Conservation (phyloP, 1,140 invertebrate species). For the Asobara japonica region DNA sequence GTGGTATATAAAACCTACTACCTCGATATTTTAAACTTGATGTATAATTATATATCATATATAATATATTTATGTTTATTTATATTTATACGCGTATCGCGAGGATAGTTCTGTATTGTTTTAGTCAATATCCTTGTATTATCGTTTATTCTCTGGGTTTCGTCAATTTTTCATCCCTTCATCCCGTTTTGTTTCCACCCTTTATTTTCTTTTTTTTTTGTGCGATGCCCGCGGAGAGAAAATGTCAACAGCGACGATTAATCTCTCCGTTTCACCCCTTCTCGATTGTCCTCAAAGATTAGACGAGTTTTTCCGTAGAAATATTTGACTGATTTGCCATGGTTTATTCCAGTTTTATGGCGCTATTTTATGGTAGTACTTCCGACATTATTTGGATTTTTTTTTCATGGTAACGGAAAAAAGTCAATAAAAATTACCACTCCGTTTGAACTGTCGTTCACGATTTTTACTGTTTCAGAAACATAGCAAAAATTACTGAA, state of each 20-base stretch:
- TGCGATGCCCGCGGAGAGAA: constrained; percentile 14
- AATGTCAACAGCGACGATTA: constrained; percentile 9
- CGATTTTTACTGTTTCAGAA: no score
- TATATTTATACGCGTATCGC: constrained; percentile 19
- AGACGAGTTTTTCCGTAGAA: not conserved
- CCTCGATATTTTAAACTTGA: constrained; percentile 30
- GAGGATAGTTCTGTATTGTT: constrained; percentile 12
- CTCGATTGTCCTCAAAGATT: constrained; percentile 2
- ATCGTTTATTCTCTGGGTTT: not conserved
- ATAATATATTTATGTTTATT: constrained; percentile 15
- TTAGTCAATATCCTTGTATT: not conserved
- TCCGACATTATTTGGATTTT: not conserved
- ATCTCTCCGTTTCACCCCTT: constrained; percentile 26
- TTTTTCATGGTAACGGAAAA: not conserved
- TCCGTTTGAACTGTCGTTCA: no score
- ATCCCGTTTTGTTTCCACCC: no score
- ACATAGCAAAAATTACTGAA: no score
- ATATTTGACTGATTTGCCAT: not conserved
- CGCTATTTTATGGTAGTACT: not conserved
- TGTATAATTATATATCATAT: constrained; percentile 20
- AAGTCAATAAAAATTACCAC: no score
- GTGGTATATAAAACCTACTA: constrained; percentile 36
- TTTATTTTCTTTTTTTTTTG: constrained; percentile 2
- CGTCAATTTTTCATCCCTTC: not conserved
- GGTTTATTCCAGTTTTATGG: not conserved